phyloP scores from a whole-genome alignment of 1,140 invertebrate species.

The Cyphomyrmex costatus region DNA sequence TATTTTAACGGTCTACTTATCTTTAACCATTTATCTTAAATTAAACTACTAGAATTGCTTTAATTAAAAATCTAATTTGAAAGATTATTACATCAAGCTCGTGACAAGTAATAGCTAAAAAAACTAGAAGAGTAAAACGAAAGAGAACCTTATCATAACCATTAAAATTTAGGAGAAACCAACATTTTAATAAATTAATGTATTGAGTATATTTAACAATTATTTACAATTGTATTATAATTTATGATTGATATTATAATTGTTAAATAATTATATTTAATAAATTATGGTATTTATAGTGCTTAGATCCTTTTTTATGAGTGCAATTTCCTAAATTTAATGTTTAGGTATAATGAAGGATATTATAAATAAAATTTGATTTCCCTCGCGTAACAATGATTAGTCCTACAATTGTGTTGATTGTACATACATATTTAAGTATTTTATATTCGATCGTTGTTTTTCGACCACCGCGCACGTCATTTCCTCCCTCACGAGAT shows the following conservation, averaged over 20 bases:
- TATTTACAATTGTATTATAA: background rate
- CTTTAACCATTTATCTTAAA: background rate
- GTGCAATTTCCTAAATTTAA: background rate
- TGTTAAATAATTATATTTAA: background rate
- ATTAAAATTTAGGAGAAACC: background rate
- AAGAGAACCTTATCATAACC: background rate
- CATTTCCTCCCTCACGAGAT: background rate
- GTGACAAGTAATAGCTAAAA: background rate
- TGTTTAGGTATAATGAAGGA: background rate
- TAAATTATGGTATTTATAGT: background rate
- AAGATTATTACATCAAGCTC: background rate
- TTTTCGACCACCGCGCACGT: no score
- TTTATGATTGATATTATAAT: background rate
- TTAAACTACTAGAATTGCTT: background rate
- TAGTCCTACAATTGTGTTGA: background rate
- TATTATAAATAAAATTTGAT: background rate
- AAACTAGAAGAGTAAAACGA: background rate
- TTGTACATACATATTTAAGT: background rate
- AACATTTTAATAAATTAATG: background rate
- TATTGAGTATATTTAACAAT: background rate
- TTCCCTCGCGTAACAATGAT: background rate
- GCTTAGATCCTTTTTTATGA: no score
- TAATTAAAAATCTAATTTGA: conserved; percentile 15
- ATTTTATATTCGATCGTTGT: background rate
- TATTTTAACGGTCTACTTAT: background rate